Evolutionary conservation across 2,888 invertebrate species (phyloP).

Genomic region (Ophraella communa): DNA sequence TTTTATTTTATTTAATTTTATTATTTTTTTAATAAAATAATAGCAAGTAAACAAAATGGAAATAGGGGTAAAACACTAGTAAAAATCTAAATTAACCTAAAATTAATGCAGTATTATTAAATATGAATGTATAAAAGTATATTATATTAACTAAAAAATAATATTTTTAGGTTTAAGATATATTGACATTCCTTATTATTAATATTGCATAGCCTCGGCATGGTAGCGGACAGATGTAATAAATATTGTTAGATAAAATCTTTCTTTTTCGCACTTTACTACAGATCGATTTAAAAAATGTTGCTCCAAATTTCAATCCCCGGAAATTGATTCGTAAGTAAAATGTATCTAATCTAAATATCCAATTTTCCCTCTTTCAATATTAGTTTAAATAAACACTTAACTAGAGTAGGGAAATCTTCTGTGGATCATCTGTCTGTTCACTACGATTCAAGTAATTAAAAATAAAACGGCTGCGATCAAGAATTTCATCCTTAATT

Average conservation of each 20-base stretch:
- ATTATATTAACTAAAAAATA: too few species aligned
- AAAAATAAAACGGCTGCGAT: too few species aligned
- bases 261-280: background rate
- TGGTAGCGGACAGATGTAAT: slow-evolving; percentile 12
- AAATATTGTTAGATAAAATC: slow-evolving; percentile 25
- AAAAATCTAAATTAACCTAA: too few species aligned
- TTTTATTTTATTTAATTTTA: too few species aligned
- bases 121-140: background rate
- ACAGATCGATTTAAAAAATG: slow-evolving; percentile 13
- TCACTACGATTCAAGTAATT: too few species aligned
- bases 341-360: slow-evolving; percentile 4
- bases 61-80: too few species aligned
- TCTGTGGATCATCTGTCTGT: too few species aligned
- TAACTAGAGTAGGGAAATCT: too few species aligned
- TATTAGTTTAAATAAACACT: background rate
- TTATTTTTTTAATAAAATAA: too few species aligned
- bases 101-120: too few species aligned
- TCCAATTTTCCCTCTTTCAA: slow-evolving; percentile 4
- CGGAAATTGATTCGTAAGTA: slow-evolving; percentile 19
- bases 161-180: background rate
- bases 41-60: too few species aligned
- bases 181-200: slow-evolving; percentile 20
- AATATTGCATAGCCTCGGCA: slow-evolving; percentile 15
- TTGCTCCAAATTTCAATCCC: slow-evolving; percentile 18
- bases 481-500: too few species aligned